These are phyloP conservation scores for Sebastes cheni DNA, from an alignment of 2,797 vertebrate genomes.

Conservation along the genomic window DNA sequence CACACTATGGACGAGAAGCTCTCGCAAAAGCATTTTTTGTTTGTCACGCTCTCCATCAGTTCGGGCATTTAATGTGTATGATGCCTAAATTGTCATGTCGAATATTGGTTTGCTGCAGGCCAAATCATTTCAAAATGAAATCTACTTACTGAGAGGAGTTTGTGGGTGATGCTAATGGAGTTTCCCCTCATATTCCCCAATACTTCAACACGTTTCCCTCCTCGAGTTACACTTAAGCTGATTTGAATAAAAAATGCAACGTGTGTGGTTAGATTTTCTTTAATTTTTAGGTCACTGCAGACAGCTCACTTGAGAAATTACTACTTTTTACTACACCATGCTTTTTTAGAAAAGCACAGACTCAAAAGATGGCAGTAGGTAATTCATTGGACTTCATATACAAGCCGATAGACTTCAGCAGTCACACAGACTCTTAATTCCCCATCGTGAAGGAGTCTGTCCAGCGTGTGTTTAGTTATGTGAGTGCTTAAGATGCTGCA, in stretches of 20 bases:
- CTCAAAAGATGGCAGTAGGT: conserved; percentile 8
- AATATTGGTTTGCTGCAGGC: background rate
- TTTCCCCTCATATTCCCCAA: background rate
- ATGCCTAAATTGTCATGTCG: background rate
- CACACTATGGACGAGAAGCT: background rate
- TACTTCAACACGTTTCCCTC: conserved; percentile 32
- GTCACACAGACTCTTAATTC: conserved; percentile 52
- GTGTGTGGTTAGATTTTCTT: conserved; percentile 3
- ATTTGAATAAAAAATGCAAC: conserved; percentile 32
- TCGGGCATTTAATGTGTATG: background rate
- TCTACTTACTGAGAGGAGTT: conserved; percentile 15
- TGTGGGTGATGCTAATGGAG: conserved; percentile 28
- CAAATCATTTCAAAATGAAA: conserved; percentile 2
- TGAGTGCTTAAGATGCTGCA: conserved; percentile 80
- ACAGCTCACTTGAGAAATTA: background rate
- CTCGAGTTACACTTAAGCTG: conserved; percentile 17
- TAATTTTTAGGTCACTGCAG: conserved; percentile 21
- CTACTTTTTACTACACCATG: background rate
- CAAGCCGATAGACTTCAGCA: conserved; percentile 21
- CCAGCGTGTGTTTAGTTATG: conserved; percentile 69
- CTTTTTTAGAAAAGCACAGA: background rate
- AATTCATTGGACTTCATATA: conserved; percentile 49
- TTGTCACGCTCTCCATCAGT: background rate
- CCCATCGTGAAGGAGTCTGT: conserved; percentile 56
- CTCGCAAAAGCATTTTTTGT: background rate